Base-by-base conservation (phyloP, 2,113 vertebrate species). In the Pteronura brasiliensis region DNA sequence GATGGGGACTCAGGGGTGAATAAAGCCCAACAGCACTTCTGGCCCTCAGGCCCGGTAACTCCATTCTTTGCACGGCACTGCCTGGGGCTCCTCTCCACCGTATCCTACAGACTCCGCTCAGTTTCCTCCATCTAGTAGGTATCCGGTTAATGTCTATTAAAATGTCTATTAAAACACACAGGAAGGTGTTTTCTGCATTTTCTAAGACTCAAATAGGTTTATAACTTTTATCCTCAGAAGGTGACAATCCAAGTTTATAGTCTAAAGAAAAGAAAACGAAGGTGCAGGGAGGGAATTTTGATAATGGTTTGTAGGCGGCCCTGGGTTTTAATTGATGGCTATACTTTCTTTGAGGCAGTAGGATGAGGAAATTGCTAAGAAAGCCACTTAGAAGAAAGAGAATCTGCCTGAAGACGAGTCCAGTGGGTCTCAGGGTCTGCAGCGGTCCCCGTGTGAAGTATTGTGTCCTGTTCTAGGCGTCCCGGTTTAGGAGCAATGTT, bases 1-100 rank as follows among this genome's bases (percentile, higher is more conserved):
- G 21, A 0, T 23, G 3, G 8, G 39, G 17, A 21, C 12, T 0
- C 6, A 0, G 20, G 17, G 52, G 47, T 15, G 49, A 59, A 3
- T 10, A 15, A 72, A 69, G 29, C 65, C 10, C 23, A 3, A 7
- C 31, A 4, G 34, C 11, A 7, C 5, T 36, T 29, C 44, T 20
- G 20, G 31, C 20, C 10, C 25, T 36, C 72, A 10, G 27, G 0
- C 1, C 76, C 29, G 11, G 3, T 8, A 11, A 3, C 39, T 61
- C 52, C 7, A 0, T 44, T 31, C 57, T 29, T 44, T 13, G 39
- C 65, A 2, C 11, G 2, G 17, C 59, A 69, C 27, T 18, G 59
- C 4, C 69, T n/a, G 57, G 27, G 14, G 39, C 59, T 52, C 36
- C 17, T 11, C 69, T 90, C 52, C 31, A 4, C 59, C 2, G 4